Evolutionary conservation across 2,888 invertebrate species (phyloP).

Genomic region (Cosmia trapezina): DNA sequence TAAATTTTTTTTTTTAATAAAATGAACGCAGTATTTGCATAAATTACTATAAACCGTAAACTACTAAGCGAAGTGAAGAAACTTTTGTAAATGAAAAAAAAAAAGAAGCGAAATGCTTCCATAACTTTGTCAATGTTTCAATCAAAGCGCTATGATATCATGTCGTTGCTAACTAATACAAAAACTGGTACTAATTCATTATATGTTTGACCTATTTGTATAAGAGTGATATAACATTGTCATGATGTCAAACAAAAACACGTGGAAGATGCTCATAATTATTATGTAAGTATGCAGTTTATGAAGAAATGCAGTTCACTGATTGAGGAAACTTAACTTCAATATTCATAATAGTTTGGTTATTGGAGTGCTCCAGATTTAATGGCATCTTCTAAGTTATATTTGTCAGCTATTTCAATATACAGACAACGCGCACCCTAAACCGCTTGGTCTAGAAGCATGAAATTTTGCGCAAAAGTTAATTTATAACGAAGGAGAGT

Average conservation of each 20-base stretch:
- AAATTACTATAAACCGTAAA: neutral
- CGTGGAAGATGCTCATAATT: conserved; percentile 15
- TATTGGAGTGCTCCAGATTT: conserved; percentile 15
- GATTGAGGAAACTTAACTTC: conserved; percentile 39
- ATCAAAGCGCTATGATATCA: neutral
- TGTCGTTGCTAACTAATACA: neutral
- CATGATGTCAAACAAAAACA: conserved; percentile 25
- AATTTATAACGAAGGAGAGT: neutral
- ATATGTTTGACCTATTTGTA: conserved; percentile 22
- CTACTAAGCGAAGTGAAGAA: neutral
- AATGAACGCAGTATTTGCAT: too few species aligned
- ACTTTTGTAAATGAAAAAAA: neutral
- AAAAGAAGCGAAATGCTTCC: neutral
- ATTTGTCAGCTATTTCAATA: neutral
- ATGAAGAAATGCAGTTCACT: conserved; percentile 33
- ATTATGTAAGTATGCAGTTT: conserved; percentile 33
- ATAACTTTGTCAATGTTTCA: neutral
- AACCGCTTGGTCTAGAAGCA: too few species aligned
- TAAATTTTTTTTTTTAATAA: neutral
- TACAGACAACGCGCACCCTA: neutral
- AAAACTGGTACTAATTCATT: conserved; percentile 5
- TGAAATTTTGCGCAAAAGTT: neutral
- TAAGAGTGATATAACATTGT: conserved; percentile 35
- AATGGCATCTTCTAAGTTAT: neutral
- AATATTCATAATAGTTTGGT: conserved; percentile 32